These are phyloP conservation scores for Orthosia cruda DNA, from an alignment of 2,888 invertebrate genomes.

Conservation along the genomic window DNA sequence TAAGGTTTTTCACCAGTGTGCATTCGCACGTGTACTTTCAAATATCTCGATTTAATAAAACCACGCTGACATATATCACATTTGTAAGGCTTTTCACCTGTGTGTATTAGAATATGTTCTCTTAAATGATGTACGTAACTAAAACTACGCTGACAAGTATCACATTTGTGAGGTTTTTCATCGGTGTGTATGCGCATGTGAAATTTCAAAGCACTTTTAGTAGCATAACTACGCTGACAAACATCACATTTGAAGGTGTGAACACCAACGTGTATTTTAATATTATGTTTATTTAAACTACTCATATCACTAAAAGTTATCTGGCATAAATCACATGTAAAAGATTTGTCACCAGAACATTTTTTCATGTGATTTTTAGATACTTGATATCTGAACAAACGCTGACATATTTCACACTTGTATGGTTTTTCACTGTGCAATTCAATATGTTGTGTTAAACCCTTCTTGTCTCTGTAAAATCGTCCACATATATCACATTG, in stretches of 20 bases:
- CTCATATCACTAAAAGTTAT: not conserved
- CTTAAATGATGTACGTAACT: not conserved
- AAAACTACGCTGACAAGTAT: not conserved
- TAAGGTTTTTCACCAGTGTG: slow-evolving; percentile 1
- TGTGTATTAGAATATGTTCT: not conserved
- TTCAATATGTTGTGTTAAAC: no score
- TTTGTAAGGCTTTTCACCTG: not conserved
- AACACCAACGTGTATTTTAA: not conserved
- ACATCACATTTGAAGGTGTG: not conserved
- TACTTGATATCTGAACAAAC: not conserved
- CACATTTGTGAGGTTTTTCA: not conserved
- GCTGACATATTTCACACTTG: not conserved
- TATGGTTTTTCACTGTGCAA: not conserved
- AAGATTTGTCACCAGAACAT: not conserved
- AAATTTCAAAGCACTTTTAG: not conserved
- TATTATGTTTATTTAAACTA: not conserved
- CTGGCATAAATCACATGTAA: not conserved
- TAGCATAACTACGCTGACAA: not conserved
- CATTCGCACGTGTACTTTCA: not conserved
- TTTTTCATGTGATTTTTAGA: not conserved
- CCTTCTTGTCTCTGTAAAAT: no score
- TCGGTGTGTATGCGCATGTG: not conserved
- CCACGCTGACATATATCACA: not conserved
- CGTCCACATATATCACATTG: no score
- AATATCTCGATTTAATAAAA: not conserved